Evolutionary conservation across 2,797 vertebrate species (phyloP).

Genomic region (Peromyscus aztecus): DNA sequence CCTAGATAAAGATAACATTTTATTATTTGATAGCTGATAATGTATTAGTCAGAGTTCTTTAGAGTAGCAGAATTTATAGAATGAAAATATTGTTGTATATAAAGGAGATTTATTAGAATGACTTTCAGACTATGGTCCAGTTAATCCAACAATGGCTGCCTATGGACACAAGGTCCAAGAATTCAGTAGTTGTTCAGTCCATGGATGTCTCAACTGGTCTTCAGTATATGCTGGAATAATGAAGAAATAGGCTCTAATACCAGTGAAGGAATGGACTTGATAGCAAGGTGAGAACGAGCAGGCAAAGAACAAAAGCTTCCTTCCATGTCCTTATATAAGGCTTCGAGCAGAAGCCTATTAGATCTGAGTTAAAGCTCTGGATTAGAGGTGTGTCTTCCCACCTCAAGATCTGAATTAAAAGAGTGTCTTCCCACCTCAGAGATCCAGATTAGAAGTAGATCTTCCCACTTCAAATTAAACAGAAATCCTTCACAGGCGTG

Average conservation of each 20-base stretch:
- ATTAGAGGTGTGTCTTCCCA: not conserved
- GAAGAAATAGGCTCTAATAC: not conserved
- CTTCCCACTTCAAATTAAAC: not conserved
- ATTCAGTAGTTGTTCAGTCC: not conserved
- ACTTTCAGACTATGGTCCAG: not conserved
- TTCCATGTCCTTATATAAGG: not conserved
- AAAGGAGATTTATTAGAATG: not conserved
- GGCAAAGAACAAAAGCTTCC: not conserved
- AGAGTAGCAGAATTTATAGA: not conserved
- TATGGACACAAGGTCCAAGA: not conserved
- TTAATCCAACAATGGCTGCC: not conserved
- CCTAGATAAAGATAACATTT: slow-evolving; percentile 30
- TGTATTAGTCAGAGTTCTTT: not conserved
- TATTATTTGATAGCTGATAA: slow-evolving; percentile 52
- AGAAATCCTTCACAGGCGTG: not conserved
- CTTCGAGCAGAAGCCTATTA: not conserved
- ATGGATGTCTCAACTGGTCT: not conserved
- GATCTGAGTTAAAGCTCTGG: not conserved
- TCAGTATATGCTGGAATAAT: not conserved
- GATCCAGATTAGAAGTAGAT: not conserved
- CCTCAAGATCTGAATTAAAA: not conserved
- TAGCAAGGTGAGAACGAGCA: not conserved
- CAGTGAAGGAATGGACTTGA: not conserved
- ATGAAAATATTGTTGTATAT: not conserved
- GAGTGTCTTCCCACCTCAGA: not conserved